Evolutionary conservation across 2,113 vertebrate genomes (phyloP).

Genomic region (Leucopternis melanops): DNA sequence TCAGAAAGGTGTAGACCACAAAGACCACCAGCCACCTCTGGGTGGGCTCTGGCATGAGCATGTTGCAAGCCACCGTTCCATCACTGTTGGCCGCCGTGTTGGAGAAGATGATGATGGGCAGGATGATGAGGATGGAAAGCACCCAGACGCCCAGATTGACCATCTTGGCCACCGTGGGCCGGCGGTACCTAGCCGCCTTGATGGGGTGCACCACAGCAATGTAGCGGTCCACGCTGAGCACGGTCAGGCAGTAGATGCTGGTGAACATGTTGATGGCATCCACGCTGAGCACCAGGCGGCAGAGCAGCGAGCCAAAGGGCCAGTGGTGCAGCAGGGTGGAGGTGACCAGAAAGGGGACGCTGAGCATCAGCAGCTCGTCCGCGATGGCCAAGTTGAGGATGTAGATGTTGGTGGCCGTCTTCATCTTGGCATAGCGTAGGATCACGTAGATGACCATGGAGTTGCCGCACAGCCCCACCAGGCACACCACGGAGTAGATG

Average conservation of each 20-base stretch:
- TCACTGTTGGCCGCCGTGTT: constrained; percentile 83
- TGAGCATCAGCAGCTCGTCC: constrained; percentile 88
- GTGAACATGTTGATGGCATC: constrained; percentile 95
- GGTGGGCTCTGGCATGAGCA: constrained; percentile 87
- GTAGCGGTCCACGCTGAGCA: constrained; percentile 88
- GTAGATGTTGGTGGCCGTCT: constrained; percentile 91
- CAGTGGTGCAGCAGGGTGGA: constrained; percentile 87
- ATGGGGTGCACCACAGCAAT: constrained; percentile 90
- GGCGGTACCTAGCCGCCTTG: constrained; percentile 85
- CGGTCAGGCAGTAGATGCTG: constrained; percentile 88
- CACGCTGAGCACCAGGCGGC: constrained; percentile 86
- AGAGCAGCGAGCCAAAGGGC: constrained; percentile 87
- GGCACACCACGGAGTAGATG: constrained; percentile 88
- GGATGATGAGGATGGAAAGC: constrained; percentile 84
- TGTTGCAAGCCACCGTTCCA: constrained; percentile 87
- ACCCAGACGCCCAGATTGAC: constrained; percentile 86
- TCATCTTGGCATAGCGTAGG: constrained; percentile 91
- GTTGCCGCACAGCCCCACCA: constrained; percentile 87
- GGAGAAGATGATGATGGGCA: constrained; percentile 88
- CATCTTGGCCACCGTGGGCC: constrained; percentile 86
- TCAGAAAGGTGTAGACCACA: constrained; percentile 86
- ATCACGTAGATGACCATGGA: constrained; percentile 92
- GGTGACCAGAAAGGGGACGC: constrained; percentile 87
- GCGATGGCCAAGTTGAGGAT: constrained; percentile 88
- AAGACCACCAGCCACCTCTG: constrained; percentile 86